Evolutionary conservation across 2,113 vertebrate genomes (phyloP), one percentile per base, ranked within the genome.

Genomic region (Heptranchias perlo): DNA sequence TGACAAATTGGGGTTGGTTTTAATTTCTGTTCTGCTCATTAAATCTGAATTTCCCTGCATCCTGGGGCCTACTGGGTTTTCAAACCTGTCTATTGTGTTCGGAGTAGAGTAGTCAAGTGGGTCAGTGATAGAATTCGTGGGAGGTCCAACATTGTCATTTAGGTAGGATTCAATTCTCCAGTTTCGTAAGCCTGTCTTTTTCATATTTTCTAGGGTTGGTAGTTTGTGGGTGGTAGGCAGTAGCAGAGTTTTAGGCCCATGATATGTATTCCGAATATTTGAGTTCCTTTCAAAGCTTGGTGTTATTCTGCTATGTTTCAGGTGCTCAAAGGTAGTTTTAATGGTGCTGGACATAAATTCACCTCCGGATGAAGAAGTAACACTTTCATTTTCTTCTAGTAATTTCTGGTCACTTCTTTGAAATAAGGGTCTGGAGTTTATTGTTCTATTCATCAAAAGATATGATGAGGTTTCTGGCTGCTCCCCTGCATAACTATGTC

Each of bases 401-500:
- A 98, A 97, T 73, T 98, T 99, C 98, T 98, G 99, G 95, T 97
- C 97, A 96, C 98, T 98, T 0, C 94, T 31, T 95, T 95, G 94
- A 49, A 95, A 95, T 31, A 95, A 67, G 65, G 97, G 97, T 84
- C 97, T 97, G 28, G 97, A 97, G 96, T 97, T 98, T 96, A 97
- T 52, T 95, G 97, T 96, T 96, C 98, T 97, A 96, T 98, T 97
- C 58, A 98, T 97, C 87, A 98, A 96, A 0, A 98, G 96, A 95
- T 98, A 97, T 0, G 97, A 97, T 0, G 98, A 58, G 69, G 96
- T 97, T 96, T 99, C 98, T 52, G 98, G 97, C 87, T 97, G 98
- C 96, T 99, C 99, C 0, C 99, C 99, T 11, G 99, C 99, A 58
- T 99, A 99, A 96, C 99, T 99, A 78, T 99, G 99, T 95, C 99